Percentiles rank a stretch among this genome's conserved stretches.
These are phyloP conservation scores for Ascidia mentula DNA, from an alignment of 23 tunicate species.

Conservation along the genomic window DNA sequence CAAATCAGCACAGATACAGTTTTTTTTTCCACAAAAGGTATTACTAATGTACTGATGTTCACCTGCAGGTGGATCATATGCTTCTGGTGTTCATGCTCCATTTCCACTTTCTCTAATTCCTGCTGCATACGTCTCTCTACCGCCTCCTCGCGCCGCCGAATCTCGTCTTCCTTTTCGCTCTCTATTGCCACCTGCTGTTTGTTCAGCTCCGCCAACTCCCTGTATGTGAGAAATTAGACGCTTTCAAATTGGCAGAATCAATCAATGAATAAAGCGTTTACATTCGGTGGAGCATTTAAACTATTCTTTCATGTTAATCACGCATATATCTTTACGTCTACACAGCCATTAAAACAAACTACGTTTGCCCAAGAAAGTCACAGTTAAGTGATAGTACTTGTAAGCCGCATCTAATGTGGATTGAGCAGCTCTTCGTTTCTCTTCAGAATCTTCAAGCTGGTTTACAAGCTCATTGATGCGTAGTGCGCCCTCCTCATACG, in stretches of 20 bases:
- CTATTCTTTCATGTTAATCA: too few relatives aligned
- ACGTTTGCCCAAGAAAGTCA: too few relatives aligned
- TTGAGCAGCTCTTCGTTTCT: conserved; percentile 82
- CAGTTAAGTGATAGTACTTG: conserved; percentile 29
- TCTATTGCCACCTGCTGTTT: conserved; percentile 62
- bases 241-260: too few relatives aligned
- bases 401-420: conserved; percentile 83
- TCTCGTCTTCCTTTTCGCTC: conserved; percentile 40
- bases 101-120: conserved; percentile 41
- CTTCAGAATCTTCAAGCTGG: conserved; percentile 74
- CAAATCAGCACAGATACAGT: too few relatives aligned
- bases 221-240: too few relatives aligned
- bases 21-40: background rate
- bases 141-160: conserved; percentile 37
- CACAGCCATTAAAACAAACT: too few relatives aligned
- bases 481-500: conserved; percentile 69
- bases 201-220: conserved; percentile 78
- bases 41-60: background rate
- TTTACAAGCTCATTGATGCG: conserved; percentile 38
- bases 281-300: too few relatives aligned
- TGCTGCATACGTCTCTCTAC: conserved; percentile 49
- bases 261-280: too few relatives aligned
- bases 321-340: background rate
- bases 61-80: conserved; percentile 56
- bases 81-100: conserved; percentile 73